Evolutionary conservation across 2,113 vertebrate species (phyloP).

Genomic region (Gymnogyps californianus): DNA sequence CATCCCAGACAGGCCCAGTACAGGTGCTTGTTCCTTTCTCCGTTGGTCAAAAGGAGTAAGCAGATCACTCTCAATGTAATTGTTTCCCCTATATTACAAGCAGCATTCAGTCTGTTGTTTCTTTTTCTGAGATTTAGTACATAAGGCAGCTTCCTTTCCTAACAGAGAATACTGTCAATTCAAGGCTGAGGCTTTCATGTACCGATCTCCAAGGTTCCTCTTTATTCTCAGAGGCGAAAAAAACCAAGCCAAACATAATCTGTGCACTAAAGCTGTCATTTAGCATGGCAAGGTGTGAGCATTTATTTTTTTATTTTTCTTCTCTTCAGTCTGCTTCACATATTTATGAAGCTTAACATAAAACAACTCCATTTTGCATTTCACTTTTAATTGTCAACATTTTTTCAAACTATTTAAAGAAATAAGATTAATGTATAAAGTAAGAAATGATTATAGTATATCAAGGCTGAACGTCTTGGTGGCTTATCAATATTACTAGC

Average conservation of each 20-base stretch:
- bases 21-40: not conserved
- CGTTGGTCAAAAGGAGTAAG: not conserved
- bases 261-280: not conserved
- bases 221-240: not conserved
- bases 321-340: not conserved
- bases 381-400: not conserved
- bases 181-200: not conserved
- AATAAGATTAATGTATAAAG: not conserved
- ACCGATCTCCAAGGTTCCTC: not conserved
- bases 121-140: not conserved
- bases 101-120: not conserved
- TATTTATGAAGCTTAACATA: not conserved
- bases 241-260: not conserved
- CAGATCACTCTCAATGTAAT: not conserved
- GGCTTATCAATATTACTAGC: not conserved
- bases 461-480: not conserved
- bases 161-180: not conserved
- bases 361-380: not conserved
- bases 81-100: not conserved
- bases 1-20: not conserved
- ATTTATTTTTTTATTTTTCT: not conserved
- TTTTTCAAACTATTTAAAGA: not conserved
- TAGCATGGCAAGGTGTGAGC: not conserved
- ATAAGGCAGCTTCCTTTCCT: not conserved
- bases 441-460: not conserved